These are phyloP conservation scores for Conger conger DNA, from an alignment of 2,113 vertebrate genomes.

Conservation along the genomic window DNA sequence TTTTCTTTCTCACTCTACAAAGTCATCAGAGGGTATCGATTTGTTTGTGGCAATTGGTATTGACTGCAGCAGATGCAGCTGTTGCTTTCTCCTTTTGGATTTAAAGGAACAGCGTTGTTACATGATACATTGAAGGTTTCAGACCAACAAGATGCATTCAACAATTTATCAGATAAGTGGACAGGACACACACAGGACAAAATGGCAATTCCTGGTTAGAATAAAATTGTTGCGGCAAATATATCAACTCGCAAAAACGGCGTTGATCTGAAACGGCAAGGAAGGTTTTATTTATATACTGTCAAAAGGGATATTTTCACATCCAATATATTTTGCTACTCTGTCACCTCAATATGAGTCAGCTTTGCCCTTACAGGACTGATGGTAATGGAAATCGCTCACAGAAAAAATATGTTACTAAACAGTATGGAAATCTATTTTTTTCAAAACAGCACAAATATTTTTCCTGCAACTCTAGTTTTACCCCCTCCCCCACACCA, in stretches of 20 bases:
- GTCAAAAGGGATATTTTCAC: neutral
- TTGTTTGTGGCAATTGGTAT: constrained; percentile 77
- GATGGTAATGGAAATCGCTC: neutral
- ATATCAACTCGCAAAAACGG: neutral
- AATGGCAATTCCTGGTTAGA: neutral
- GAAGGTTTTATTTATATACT: neutral
- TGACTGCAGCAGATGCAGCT: constrained; percentile 70
- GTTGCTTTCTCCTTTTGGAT: constrained; percentile 59
- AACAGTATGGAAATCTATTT: neutral
- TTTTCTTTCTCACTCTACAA: constrained; percentile 69
- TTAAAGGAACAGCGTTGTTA: constrained; percentile 66
- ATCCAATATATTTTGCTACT: too few species aligned
- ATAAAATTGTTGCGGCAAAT: neutral
- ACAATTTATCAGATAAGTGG: constrained; percentile 29
- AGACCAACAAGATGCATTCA: constrained; percentile 18
- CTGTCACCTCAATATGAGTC: neutral
- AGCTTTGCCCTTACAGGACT: neutral
- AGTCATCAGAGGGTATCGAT: constrained; percentile 73
- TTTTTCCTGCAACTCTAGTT: too few species aligned
- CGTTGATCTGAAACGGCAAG: neutral
- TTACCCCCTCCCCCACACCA: too few species aligned
- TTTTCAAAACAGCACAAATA: too few species aligned
- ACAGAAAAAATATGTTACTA: neutral
- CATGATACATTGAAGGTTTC: neutral
- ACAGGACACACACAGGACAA: constrained; percentile 3